phyloP scores from a whole-genome alignment of 1,140 invertebrate species.

The Anthonomus grandis region DNA sequence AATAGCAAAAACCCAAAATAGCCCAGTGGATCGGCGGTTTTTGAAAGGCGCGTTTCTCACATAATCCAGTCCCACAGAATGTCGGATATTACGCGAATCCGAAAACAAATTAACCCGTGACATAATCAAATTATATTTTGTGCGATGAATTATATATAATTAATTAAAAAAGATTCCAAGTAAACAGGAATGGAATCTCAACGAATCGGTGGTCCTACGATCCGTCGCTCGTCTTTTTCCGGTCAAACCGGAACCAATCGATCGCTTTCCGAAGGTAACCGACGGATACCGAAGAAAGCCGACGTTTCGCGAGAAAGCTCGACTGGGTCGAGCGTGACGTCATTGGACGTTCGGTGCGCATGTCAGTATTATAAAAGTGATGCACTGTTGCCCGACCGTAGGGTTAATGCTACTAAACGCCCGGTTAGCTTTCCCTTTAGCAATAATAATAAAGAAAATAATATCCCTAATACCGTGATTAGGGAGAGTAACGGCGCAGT shows the following conservation, averaged over 20 bases:
- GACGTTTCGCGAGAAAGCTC: slow-evolving; percentile 56
- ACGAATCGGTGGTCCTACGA: neutral
- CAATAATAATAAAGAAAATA: slow-evolving; percentile 10
- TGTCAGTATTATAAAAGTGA: slow-evolving; percentile 81
- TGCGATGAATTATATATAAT: too few species aligned
- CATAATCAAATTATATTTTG: too few species aligned
- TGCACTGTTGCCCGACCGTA: slow-evolving; percentile 60
- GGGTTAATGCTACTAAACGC: slow-evolving; percentile 19
- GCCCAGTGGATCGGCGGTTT: slow-evolving; percentile 12
- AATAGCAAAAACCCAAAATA: slow-evolving; percentile 17
- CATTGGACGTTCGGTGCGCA: slow-evolving; percentile 74
- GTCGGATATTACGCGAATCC: too few species aligned
- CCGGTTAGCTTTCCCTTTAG: slow-evolving; percentile 28
- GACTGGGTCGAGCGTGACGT: slow-evolving; percentile 63
- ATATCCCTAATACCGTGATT: neutral
- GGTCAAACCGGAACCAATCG: slow-evolving; percentile 43
- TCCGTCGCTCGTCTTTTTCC: slow-evolving; percentile 23
- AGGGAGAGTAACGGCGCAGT: neutral
- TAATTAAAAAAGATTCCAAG: too few species aligned
- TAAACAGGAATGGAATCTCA: slow-evolving; percentile 8
- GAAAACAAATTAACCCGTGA: too few species aligned
- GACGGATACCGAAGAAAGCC: slow-evolving; percentile 51
- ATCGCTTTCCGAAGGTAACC: slow-evolving; percentile 61
- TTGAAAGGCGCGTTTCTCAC: slow-evolving; percentile 4
- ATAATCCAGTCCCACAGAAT: too few species aligned